Conservation (phyloP, 2,113 vertebrate species). For the Pholis gunnellus region DNA sequence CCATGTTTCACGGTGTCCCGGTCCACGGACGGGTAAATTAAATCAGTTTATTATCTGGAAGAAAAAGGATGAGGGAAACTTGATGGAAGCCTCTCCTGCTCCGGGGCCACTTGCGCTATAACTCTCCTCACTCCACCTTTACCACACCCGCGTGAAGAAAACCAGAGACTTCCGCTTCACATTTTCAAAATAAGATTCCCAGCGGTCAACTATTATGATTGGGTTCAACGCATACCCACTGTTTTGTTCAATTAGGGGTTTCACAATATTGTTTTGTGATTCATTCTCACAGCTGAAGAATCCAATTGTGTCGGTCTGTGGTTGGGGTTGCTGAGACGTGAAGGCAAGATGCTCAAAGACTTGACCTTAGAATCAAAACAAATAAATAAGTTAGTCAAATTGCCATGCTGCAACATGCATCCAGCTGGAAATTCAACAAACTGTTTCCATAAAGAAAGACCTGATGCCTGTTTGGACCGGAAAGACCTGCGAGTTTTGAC, state of each 20-base stretch:
- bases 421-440: background rate
- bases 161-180: accelerated
- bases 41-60: background rate
- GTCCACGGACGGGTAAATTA: background rate
- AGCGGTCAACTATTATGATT: background rate
- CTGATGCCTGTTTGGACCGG: background rate
- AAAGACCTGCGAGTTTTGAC: background rate
- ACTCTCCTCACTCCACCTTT: slow-evolving; percentile 50
- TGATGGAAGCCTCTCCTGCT: background rate
- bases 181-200: slow-evolving; percentile 25
- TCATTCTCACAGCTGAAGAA: background rate
- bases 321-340: background rate
- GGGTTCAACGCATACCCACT: background rate
- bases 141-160: background rate
- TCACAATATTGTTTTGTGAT: background rate
- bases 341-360: background rate
- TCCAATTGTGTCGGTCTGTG: background rate
- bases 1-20: slow-evolving; percentile 74
- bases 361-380: background rate
- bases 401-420: background rate
- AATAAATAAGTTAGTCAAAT: background rate
- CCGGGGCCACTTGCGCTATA: slow-evolving; percentile 15
- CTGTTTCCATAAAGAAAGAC: background rate
- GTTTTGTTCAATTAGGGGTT: background rate
- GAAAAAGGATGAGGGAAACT: slow-evolving; percentile 20